A percentile compares a stretch with the other conserved stretches of the same genome.
phyloP scores from a whole-genome alignment of 2,113 vertebrate species.

The Rhinichthys klamathensis region DNA sequence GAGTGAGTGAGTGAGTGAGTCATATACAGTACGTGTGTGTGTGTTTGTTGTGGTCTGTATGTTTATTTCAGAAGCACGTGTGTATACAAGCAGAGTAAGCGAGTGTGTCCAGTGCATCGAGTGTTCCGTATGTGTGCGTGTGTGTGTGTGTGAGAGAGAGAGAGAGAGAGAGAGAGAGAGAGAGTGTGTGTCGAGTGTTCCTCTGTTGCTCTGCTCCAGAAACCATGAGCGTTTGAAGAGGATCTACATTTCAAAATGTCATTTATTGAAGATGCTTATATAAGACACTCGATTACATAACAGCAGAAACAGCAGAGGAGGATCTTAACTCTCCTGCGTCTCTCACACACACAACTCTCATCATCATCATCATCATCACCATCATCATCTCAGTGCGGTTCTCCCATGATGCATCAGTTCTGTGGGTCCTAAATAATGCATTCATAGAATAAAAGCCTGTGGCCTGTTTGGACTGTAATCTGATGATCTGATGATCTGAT shows the following conservation, averaged over 20 bases:
- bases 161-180: too few species aligned
- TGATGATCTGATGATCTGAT: too few species aligned
- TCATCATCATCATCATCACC: background rate
- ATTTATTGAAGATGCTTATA: conserved; percentile 45
- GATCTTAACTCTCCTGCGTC: background rate
- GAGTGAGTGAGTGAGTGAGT: too few species aligned
- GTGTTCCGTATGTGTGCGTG: too few species aligned
- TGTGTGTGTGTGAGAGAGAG: too few species aligned
- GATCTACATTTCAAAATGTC: conserved; percentile 18
- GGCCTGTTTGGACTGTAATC: background rate
- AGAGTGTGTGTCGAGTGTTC: background rate
- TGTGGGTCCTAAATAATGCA: background rate
- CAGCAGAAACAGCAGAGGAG: conserved; percentile 3
- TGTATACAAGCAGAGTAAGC: too few species aligned
- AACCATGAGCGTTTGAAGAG: background rate
- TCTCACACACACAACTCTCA: background rate
- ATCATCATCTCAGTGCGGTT: background rate
- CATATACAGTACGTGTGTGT: too few species aligned
- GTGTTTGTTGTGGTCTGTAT: too few species aligned
- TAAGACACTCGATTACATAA: conserved; percentile 50
- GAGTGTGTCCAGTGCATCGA: too few species aligned
- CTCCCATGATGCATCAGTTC: conserved; percentile 11
- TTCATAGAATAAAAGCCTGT: background rate
- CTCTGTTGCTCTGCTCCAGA: background rate
- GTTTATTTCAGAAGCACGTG: too few species aligned